These are phyloP conservation scores for Caradrina kadenii DNA, from an alignment of 2,888 invertebrate species.

Conservation along the genomic window DNA sequence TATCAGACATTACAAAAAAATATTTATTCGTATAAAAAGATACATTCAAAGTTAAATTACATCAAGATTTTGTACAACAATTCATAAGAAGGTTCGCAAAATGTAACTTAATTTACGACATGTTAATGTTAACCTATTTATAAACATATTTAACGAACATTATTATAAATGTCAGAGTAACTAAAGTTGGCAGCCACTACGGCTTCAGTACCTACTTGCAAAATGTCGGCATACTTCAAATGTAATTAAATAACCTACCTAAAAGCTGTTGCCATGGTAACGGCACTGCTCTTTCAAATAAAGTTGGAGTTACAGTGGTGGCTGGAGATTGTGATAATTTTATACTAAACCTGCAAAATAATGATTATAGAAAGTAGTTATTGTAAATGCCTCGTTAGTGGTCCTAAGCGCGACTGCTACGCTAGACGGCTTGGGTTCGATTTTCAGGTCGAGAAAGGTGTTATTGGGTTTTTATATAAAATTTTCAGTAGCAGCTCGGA, in stretches of 20 bases:
- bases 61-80: too few relatives aligned
- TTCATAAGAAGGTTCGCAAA: too few relatives aligned
- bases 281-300: slow-evolving; percentile 60
- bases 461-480: too few relatives aligned
- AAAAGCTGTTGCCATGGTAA: slow-evolving; percentile 55
- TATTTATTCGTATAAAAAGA: too few relatives aligned
- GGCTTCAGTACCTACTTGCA: slow-evolving; percentile 33
- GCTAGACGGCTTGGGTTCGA: too few relatives aligned
- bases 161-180: slow-evolving; percentile 36
- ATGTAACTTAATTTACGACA: neutral
- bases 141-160: slow-evolving; percentile 13
- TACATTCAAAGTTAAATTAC: too few relatives aligned
- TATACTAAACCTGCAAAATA: neutral
- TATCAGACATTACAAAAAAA: too few relatives aligned
- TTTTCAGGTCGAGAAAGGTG: too few relatives aligned
- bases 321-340: neutral
- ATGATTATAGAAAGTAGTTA: too few relatives aligned
- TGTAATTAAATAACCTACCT: slow-evolving; percentile 65
- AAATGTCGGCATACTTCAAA: slow-evolving; percentile 59
- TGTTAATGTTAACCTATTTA: slow-evolving; percentile 12
- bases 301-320: slow-evolving; percentile 35
- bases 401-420: too few relatives aligned
- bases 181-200: slow-evolving; percentile 41
- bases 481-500: too few relatives aligned
- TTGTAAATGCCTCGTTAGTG: too few relatives aligned